These are phyloP conservation scores for Catharus minimus DNA, from an alignment of 2,113 vertebrate species.

Conservation along the genomic window DNA sequence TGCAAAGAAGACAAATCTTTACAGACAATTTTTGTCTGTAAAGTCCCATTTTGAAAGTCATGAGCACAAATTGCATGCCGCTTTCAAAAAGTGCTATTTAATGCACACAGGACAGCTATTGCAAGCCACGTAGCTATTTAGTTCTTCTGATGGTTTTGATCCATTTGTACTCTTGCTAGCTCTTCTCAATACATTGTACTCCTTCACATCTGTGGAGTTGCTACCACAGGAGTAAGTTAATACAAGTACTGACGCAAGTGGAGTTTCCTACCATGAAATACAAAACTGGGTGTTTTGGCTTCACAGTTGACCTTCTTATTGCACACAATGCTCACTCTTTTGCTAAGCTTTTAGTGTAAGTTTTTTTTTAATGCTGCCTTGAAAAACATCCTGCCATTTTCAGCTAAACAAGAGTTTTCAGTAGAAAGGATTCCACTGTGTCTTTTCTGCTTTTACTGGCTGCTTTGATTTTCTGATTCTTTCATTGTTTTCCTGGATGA, in stretches of 20 bases:
- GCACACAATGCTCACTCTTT: not conserved
- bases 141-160: not conserved
- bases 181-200: not conserved
- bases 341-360: not conserved
- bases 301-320: not conserved
- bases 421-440: not conserved
- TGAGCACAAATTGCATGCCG: not conserved
- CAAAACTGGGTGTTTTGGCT: not conserved
- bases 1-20: not conserved
- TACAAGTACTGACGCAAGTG: not conserved
- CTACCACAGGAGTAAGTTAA: not conserved
- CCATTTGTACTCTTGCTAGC: not conserved
- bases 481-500: not conserved
- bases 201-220: not conserved
- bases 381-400: not conserved
- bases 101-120: not conserved
- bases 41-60: not conserved
- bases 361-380: not conserved
- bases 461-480: slow-evolving; percentile 11
- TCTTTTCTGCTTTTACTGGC: not conserved
- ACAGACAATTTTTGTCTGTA: not conserved
- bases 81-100: not conserved
- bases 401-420: not conserved
- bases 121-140: not conserved
- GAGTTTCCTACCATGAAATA: not conserved